phyloP scores from a whole-genome alignment of 1,140 invertebrate genomes.

The Liolophura sinensis region DNA sequence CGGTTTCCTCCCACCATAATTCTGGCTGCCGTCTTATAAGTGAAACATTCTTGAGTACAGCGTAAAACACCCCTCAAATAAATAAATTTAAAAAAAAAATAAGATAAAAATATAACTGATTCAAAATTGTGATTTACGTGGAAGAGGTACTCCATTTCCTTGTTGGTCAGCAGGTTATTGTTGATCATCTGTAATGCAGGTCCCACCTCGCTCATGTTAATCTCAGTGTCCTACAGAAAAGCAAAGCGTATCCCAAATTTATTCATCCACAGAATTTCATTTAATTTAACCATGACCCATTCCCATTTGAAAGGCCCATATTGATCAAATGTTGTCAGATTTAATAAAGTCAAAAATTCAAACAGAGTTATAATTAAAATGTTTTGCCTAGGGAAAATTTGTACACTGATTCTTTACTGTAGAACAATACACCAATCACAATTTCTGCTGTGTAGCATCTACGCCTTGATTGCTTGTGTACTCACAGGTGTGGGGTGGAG shows the following conservation, averaged over 20 bases:
- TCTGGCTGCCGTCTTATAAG: too few species aligned
- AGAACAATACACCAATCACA: too few species aligned
- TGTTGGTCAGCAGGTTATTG: constrained; percentile 48
- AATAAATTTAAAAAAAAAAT: constrained; percentile 2
- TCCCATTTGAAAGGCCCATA: too few species aligned
- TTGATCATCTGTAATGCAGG: constrained; percentile 52
- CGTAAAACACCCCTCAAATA: too few species aligned
- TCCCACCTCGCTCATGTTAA: constrained; percentile 53
- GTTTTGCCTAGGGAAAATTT: too few species aligned
- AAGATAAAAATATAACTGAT: background rate
- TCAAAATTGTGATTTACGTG: constrained; percentile 33
- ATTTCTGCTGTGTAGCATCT: background rate
- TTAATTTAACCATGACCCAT: too few species aligned
- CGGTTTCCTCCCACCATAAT: too few species aligned
- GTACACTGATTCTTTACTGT: too few species aligned
- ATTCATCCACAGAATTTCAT: background rate
- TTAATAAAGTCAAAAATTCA: too few species aligned
- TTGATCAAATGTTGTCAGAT: too few species aligned
- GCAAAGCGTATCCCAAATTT: background rate
- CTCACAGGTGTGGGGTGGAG: constrained; percentile 45
- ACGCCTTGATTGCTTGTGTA: constrained; percentile 2
- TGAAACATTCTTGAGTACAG: too few species aligned
- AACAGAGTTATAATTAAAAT: too few species aligned
- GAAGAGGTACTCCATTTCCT: constrained; percentile 51
- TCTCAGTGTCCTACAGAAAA: constrained; percentile 47